Conservation (phyloP, 2,113 vertebrate genomes). For the Scomber colias region DNA sequence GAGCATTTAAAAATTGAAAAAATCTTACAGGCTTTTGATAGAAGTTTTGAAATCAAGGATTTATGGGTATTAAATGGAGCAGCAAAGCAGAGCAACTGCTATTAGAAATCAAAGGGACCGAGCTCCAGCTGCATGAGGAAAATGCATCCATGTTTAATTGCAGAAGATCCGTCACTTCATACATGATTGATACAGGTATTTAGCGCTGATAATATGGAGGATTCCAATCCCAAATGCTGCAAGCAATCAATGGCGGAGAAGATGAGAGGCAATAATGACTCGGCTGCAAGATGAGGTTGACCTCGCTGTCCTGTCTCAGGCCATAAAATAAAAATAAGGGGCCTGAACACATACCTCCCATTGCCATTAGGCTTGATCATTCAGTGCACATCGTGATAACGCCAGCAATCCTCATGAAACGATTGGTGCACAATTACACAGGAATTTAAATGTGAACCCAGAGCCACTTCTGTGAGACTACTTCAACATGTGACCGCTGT, state of each 20-base stretch:
- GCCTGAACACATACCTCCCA: constrained; percentile 45
- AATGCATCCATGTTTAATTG: constrained; percentile 59
- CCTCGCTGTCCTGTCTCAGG: constrained; percentile 58
- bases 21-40: neutral
- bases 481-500: neutral
- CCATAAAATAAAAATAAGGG: constrained; percentile 75
- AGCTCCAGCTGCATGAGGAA: neutral
- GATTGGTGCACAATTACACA: constrained; percentile 23
- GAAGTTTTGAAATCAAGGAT: constrained; percentile 10
- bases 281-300: constrained; percentile 72
- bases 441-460: neutral
- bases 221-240: constrained; percentile 74
- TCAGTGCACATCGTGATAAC: constrained; percentile 36
- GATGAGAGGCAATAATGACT: constrained; percentile 80
- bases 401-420: constrained; percentile 27
- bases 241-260: constrained; percentile 79
- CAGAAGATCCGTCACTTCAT: constrained; percentile 69
- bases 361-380: constrained; percentile 60
- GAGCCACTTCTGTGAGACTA: neutral
- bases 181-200: constrained; percentile 75
- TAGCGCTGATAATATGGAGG: constrained; percentile 69
- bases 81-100: neutral
- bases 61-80: constrained; percentile 35
- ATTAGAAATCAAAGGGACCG: constrained; percentile 25
- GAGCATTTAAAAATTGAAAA: neutral